Percentiles rank a stretch among this genome's conserved stretches.
These are phyloP conservation scores for Macrotis lagotis DNA, from an alignment of 2,113 vertebrate genomes.

Conservation along the genomic window DNA sequence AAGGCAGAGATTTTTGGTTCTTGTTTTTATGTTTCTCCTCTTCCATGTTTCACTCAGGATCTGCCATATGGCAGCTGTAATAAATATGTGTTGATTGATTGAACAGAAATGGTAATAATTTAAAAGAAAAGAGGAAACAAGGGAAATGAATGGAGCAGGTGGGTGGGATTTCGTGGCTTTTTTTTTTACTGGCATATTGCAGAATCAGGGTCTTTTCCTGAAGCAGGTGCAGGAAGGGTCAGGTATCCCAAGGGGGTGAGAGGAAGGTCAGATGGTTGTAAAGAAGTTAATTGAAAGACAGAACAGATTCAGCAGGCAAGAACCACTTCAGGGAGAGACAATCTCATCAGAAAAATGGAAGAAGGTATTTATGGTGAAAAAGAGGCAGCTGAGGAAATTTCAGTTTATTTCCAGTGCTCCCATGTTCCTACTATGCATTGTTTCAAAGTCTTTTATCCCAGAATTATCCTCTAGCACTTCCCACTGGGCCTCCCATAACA, in stretches of 20 bases:
- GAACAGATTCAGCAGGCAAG: neutral
- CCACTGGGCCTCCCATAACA: slow-evolving; percentile 45
- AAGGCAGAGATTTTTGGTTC: neutral
- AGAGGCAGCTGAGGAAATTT: slow-evolving; percentile 37
- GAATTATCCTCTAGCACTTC: slow-evolving; percentile 64
- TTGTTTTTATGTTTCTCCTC: neutral
- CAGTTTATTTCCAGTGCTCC: slow-evolving; percentile 53
- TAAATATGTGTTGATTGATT: neutral
- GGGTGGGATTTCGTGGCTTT: neutral
- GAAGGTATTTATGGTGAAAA: slow-evolving; percentile 41
- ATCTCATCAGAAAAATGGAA: slow-evolving; percentile 27
- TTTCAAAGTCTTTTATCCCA: slow-evolving; percentile 63
- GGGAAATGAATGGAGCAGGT: neutral
- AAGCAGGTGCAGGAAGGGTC: slow-evolving; percentile 14
- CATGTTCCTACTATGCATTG: slow-evolving; percentile 56
- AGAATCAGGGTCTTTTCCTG: neutral
- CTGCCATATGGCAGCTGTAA: neutral
- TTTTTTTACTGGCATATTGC: neutral
- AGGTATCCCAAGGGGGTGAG: slow-evolving; percentile 1
- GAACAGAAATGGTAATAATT: neutral
- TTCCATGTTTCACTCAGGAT: neutral
- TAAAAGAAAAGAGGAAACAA: neutral
- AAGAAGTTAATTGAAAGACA: neutral
- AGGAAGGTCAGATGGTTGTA: slow-evolving; percentile 29
- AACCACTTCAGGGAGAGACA: slow-evolving; percentile 15